Percentiles rank a stretch among this genome's conserved stretches.
Evolutionary conservation across 2,113 vertebrate genomes (phyloP).

Genomic region (Rattus rattus): DNA sequence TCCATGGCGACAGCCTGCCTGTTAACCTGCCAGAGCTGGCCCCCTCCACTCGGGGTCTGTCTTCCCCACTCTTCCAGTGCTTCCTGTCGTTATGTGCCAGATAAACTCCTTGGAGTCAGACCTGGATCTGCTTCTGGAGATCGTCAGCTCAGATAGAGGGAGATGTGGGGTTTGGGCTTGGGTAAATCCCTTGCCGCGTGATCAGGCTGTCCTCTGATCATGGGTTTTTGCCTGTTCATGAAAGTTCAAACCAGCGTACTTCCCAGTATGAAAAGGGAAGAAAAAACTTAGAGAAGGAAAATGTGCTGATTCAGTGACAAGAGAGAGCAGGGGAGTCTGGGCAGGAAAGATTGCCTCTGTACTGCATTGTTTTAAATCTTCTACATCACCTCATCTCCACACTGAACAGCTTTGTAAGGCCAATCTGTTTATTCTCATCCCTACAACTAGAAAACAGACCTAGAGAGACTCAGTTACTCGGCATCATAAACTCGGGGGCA

Average conservation of each 20-base stretch:
- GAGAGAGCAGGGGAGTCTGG: background rate
- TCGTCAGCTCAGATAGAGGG: background rate
- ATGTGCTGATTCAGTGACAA: background rate
- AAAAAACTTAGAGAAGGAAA: background rate
- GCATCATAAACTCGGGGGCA: background rate
- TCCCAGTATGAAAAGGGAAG: background rate
- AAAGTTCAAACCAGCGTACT: background rate
- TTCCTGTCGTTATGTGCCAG: slow-evolving; percentile 27
- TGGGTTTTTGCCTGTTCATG: background rate
- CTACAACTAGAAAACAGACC: background rate
- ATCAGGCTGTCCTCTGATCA: background rate
- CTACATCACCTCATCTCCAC: background rate
- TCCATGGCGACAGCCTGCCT: background rate
- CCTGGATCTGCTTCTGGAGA: background rate
- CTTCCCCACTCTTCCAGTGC: background rate
- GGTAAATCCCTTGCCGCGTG: background rate
- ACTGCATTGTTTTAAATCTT: background rate
- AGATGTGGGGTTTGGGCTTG: background rate
- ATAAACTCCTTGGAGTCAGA: background rate
- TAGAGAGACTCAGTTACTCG: background rate
- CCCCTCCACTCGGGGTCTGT: background rate
- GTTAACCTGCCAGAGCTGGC: background rate
- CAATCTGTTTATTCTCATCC: background rate
- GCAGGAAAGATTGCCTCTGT: background rate
- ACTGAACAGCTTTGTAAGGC: background rate